These are phyloP conservation scores for Petrocephalus sullivani DNA, from an alignment of 2,797 vertebrate species.

Conservation along the genomic window DNA sequence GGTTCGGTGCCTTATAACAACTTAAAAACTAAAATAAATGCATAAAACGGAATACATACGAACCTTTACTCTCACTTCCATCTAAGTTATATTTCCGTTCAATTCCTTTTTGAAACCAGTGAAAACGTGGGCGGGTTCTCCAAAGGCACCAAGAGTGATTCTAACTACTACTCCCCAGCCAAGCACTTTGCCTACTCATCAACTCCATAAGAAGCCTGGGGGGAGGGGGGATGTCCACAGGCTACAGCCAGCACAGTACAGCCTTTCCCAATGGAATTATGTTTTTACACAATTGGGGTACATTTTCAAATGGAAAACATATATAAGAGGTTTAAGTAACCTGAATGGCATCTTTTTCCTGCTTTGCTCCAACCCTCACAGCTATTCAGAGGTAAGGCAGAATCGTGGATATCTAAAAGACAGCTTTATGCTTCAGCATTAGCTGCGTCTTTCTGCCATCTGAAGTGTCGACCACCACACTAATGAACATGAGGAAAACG, in stretches of 20 bases:
- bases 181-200: constrained; percentile 10
- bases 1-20: no score
- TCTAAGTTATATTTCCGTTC: no score
- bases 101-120: no score
- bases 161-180: constrained; percentile 4
- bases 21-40: no score
- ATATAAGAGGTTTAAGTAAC: not conserved
- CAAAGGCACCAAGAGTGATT: constrained; percentile 14
- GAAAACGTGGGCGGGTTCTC: no score
- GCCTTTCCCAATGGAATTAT: not conserved
- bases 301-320: not conserved
- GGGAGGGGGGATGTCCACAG: not conserved
- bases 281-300: not conserved
- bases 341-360: not conserved
- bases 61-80: no score
- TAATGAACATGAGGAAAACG: constrained; percentile 50
- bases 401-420: not conserved
- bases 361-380: not conserved
- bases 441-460: constrained; percentile 26
- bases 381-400: constrained; percentile 4
- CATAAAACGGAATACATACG: no score
- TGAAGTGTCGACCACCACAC: constrained; percentile 37
- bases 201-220: not conserved
- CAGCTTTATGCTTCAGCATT: not conserved
- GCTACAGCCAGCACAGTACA: not conserved